Percentiles rank a stretch among this genome's conserved stretches.
Evolutionary conservation across 2,113 vertebrate species (phyloP).

Genomic region (Platysteira castanea): DNA sequence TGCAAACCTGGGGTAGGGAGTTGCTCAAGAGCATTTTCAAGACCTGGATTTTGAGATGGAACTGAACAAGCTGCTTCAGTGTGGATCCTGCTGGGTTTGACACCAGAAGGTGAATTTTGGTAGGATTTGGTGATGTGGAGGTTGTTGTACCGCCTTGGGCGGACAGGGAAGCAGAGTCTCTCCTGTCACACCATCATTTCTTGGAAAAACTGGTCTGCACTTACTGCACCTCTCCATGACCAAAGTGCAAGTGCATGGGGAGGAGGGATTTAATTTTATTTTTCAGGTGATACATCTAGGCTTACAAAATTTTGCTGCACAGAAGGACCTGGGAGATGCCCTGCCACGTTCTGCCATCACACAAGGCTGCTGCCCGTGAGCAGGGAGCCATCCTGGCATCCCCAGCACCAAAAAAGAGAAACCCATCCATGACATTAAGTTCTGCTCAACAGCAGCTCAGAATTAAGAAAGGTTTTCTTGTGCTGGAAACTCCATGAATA

Average conservation of each 20-base stretch:
- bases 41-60: neutral
- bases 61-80: neutral
- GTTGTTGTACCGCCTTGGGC: no score
- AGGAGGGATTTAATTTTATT: neutral
- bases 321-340: neutral
- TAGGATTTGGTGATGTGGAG: neutral
- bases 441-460: constrained; percentile 13
- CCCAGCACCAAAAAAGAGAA: constrained; percentile 5
- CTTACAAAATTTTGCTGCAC: neutral
- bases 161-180: neutral
- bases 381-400: neutral
- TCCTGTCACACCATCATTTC: neutral
- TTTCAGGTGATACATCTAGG: rapidly evolving
- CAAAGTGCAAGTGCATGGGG: neutral
- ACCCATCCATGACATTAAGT: neutral
- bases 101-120: neutral
- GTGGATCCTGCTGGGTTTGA: neutral
- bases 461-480: constrained; percentile 46
- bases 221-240: neutral
- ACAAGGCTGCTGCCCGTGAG: neutral
- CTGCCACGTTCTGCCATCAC: rapidly evolving
- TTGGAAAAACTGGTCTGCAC: neutral
- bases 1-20: neutral
- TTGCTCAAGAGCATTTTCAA: neutral
- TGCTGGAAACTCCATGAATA: constrained; percentile 59